Evolutionary conservation across 2,888 invertebrate genomes (phyloP), one percentile per base, ranked within the genome.

Genomic region (Crocallis elinguaria): DNA sequence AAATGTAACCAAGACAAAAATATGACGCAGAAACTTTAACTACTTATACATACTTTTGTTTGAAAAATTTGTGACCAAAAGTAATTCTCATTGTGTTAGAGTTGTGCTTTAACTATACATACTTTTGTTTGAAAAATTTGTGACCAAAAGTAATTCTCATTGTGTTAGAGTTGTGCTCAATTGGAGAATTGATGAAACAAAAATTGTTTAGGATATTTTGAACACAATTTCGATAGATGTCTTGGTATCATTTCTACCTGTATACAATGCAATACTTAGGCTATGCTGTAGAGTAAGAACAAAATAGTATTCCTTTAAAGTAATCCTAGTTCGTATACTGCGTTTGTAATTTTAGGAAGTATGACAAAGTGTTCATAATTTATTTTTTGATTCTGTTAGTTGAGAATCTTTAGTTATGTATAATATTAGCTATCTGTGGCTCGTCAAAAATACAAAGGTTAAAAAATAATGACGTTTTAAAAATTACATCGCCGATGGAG

Each of bases 221-320:
- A n/a, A 19, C 19, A 6, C 6, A 3, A 19, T 19, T 19, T 19
- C 6, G 3, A 4, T 19, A 4, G 19, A 29, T 27, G 13, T 16
- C 23, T 23, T 25, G 16, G 23, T 19, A 27, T 25, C 13, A 8
- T 30, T 27, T 33, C 21, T 9, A 23, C 9, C 2, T 27, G 3
- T 45, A 9, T 30, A 14, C 21, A 30, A 72, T 67, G 58, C 67
- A 69, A 75, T 69, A 69, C 35, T 52, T 83, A 84, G 77, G 70
- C 64, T 81, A 82, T 74, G 64, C 57, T 57, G 57, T 82, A 82
- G 74, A 63, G 43, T 79, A 80, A 74, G 75, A 72, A 74, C 69
- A 78, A 79, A 71, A 84, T 81, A 88, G 87, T 88, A 88, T 87
- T 88, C 79, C 74, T 77, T 74, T 70, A 64, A 43, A 70, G 69